Evolutionary conservation across 2,113 vertebrate genomes (phyloP), one percentile per base, ranked within the genome.

Genomic region (Uropsilus gracilis): DNA sequence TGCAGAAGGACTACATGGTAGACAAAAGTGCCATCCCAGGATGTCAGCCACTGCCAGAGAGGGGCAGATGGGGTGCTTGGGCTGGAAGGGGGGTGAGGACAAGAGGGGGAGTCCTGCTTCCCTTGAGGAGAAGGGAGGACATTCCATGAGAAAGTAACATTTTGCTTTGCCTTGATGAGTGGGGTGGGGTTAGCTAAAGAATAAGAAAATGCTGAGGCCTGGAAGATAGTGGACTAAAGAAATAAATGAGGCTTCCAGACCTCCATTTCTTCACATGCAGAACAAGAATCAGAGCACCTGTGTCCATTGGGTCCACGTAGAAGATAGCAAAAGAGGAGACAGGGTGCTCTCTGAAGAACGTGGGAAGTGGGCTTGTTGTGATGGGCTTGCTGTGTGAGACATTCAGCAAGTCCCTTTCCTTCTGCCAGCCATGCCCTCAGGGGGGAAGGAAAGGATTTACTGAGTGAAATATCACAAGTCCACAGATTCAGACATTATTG

Each of bases 351-450:
- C 0, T 17, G 32, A 12, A 18, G 37, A 12, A 39, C 13, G 28
- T 0, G 4, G 24, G 20, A 37, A 18, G 1, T 10, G 3, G 6
- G 14, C 12, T 3, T 0, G 46, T 17, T n/a, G 24, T 14, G 1
- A n/a, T n/a, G n/a, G n/a, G 11, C 34, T 30, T 30, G 12, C 32
- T 44, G 53, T 37, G 46, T 17, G 14, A 8, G 34, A 32, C 32
- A 46, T 4, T 76, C 44, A 6, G 37, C 42, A 42, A 30, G 30
- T 63, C n/a, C 2, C 10, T 24, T 37, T 86, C 64, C 44, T 28
- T 55, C 72, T 18, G 59, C 17, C 24, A 30, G 59, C 59, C 59
- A 55, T 20, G 20, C 22, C 20, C 3, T 53, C 53, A 22, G 53
- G 53, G 53, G 53, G 53, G 8, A 22, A 55, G 6, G 53, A 55